Base-by-base conservation (phyloP, 2,888 invertebrate species). In the Crioceris asparagi region DNA sequence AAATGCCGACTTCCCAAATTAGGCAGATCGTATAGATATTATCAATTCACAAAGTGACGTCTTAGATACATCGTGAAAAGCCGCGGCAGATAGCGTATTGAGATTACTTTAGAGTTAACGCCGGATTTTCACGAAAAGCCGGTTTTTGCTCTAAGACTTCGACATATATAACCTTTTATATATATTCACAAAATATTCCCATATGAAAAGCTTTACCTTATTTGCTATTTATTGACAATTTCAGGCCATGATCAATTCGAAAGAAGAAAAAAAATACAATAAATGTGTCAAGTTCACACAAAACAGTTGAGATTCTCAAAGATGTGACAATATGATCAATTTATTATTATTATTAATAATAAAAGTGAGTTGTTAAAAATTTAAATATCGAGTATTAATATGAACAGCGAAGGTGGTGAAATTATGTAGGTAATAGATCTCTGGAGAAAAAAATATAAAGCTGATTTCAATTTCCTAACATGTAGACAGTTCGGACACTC, bases 391-490 rank as follows among this genome's bases (percentile, higher is more conserved):
- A 36, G 31, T 30, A 31, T 15, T n/a, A n/a, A 48, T 47, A 52
- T 59, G 59, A 59, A 59, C 57, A 58, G 57, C 57, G 57, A 51
- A 60, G 55, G 61, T 60, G 59, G 57, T 55, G 51, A 49, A 51
- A 51, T n/a, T 45, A 44, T 33, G 43, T 43, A 32, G 12, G n/a
- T 37, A 37, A 39, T 37, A 43, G 38, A 36, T 43, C 36, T 40
- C 37, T n/a, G n/a, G n/a, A n/a, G n/a, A 29, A 43, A 38, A 43
- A 32, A 36, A 41, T 40, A 44, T 39, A 41, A 43, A 44, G 37
- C 41, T 17, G 43, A 43, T 41, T 48, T 42, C 27, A 45, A 21
- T 38, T 38, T 37, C 39, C 43, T 40, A 40, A 39, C 11, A 14
- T 21, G 31, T 16, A 17, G 18, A n/a, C n/a, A n/a, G n/a, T 19